Evolutionary conservation across 2,888 invertebrate genomes (phyloP), one percentile per base, ranked within the genome.

Genomic region (Leptothorax acervorum): DNA sequence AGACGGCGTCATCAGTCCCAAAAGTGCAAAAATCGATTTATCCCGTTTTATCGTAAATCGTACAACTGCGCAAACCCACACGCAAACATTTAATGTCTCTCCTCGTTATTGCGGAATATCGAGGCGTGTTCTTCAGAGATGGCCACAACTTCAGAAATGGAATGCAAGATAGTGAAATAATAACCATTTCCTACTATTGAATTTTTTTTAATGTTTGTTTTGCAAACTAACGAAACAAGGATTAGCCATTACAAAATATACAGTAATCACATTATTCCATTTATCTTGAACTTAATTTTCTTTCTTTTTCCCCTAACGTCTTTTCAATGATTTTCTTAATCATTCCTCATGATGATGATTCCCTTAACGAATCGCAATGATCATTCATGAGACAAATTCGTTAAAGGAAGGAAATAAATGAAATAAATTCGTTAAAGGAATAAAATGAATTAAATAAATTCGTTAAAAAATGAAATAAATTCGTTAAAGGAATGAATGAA

Each of bases 11-110:
- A 74, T 81, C 79, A 81, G 79, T 81, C 39, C 79, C 23, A 60
- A 81, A 81, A 81, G 79, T 81, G 60, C 74, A 81, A 81, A 81
- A 81, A 81, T 55, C 79, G 74, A 81, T 81, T 73, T 81, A 81
- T 60, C 39, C 74, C 60, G 79, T 60, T 81, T 81, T 74, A 51
- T 81, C 60, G 48, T 74, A 74, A 81, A 73, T 79, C 48, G 48
- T 39, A 57, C 70, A 79, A 39, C 45, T 12, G 60, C 55, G 55
- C 39, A 39, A 81, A 60, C 5, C 48, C 35, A 73, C 79, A 45
- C 57, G 18, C 35, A 3, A 18, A 12, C 48, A 3, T 81, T 60
- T 48, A 12, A 39, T 48, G 60, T 81, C 57, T n/a, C 28, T 73
- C 39, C 48, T 60, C 48, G 48, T 73, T 73, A 73, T 57, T 57